Conservation (phyloP, 2,113 vertebrate genomes). For the Pollimyrus isidori region DNA sequence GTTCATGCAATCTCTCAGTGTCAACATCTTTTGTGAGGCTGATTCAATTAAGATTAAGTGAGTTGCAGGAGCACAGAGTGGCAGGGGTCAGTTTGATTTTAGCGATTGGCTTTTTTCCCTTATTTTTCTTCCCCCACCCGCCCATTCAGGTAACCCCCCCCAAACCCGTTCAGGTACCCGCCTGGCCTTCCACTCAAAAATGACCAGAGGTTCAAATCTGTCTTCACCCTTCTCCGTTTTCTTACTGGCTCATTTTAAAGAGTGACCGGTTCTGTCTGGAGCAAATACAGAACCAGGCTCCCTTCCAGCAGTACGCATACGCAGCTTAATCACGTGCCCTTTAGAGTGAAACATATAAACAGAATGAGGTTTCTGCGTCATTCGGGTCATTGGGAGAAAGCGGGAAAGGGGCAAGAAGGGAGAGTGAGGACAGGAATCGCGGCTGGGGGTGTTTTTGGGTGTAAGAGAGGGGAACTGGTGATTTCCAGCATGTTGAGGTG, state of each 20-base stretch:
- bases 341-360: neutral
- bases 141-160: neutral
- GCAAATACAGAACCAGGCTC: neutral
- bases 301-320: neutral
- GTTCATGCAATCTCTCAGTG: slow-evolving; percentile 95
- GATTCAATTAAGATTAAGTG: slow-evolving; percentile 99
- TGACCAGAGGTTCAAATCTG: slow-evolving; percentile 37
- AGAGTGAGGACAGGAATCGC: neutral
- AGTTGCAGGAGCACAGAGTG: slow-evolving; percentile 63
- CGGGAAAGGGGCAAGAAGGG: neutral
- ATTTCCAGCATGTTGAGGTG: neutral
- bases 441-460: neutral
- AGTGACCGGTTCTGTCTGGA: slow-evolving; percentile 10
- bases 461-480: neutral
- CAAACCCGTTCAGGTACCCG: slow-evolving; percentile 39
- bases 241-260: slow-evolving; percentile 26
- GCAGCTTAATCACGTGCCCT: neutral
- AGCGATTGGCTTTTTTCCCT: slow-evolving; percentile 68
- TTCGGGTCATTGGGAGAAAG: neutral
- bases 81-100: slow-evolving; percentile 80
- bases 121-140: slow-evolving; percentile 24
- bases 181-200: slow-evolving; percentile 38
- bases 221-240: slow-evolving; percentile 25
- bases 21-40: slow-evolving; percentile 87
- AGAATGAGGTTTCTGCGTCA: neutral